phyloP scores from a whole-genome alignment of 2,113 vertebrate genomes.

The Burhinus oedicnemus region DNA sequence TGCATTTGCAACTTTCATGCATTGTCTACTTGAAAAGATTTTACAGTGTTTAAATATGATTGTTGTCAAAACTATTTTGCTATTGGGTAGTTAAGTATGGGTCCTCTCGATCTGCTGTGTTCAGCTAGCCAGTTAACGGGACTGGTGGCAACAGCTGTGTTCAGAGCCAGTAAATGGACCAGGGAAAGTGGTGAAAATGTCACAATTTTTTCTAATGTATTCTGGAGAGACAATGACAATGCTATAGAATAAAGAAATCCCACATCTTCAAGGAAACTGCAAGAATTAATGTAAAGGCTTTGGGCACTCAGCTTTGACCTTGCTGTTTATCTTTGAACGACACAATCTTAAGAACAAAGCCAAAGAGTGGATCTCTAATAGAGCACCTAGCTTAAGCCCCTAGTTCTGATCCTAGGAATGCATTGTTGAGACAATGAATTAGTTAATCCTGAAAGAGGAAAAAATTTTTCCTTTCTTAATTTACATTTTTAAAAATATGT shows the following conservation, averaged over 20 bases:
- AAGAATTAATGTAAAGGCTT: background rate
- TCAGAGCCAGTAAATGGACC: background rate
- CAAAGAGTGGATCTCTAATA: background rate
- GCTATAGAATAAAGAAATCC: background rate
- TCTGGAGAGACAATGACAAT: background rate
- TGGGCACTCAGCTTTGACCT: background rate
- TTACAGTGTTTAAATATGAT: background rate
- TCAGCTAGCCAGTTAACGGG: background rate
- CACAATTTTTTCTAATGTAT: background rate
- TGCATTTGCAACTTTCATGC: background rate
- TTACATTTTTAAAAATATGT: slow-evolving; percentile 46
- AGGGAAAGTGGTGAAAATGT: background rate
- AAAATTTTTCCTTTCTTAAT: background rate
- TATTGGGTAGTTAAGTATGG: fast-evolving
- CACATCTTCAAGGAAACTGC: background rate
- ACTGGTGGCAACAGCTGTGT: background rate
- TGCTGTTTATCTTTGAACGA: background rate
- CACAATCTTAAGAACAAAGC: background rate
- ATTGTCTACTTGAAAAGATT: background rate
- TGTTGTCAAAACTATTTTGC: background rate
- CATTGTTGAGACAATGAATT: background rate
- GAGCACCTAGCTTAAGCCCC: background rate
- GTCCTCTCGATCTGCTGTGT: background rate
- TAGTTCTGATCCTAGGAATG: background rate
- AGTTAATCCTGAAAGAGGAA: background rate